Evolutionary conservation across 2,797 vertebrate genomes (phyloP), one percentile per base, ranked within the genome.

Genomic region (Poeciliopsis presidionis): DNA sequence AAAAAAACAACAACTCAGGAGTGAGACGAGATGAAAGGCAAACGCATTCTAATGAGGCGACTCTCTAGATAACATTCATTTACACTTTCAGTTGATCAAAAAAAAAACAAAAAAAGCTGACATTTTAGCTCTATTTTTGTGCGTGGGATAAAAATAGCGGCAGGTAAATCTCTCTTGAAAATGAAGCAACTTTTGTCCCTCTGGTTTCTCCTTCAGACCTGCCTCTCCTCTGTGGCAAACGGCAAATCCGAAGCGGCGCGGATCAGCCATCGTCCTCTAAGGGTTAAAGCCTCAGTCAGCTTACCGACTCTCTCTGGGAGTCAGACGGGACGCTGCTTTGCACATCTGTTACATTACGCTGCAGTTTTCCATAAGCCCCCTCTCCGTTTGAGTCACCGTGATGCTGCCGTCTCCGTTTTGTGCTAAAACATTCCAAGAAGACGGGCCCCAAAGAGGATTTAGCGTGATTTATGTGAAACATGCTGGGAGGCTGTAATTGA

Each of bases 401-500:
- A 84, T 85, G 90, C 84, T 77, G 82, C 81, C 57, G 12, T 79
- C 84, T 84, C 75, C 14, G 65, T 69, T 45, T 43, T 89, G 83
- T 79, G 84, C 81, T 86, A 84, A 84, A 93, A 83, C 91, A 90
- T 91, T 88, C 81, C 87, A 87, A 5, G 90, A 92, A 92, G 90
- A 89, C 89, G 83, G 87, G 77, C 84, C 84, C 88, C 89, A 94
- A 94, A 94, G 84, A 84, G 93, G 93, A 93, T 94, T 93, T 91
- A 87, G 75, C 63, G 47, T 94, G 90, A 94, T 93, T 92, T 92
- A 93, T 94, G 93, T 92, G 90, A 83, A 89, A 86, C 89, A 87
- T 90, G 91, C 89, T 86, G 91, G 87, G 87, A 92, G 86, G 91
- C 92, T 92, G 91, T 94, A 94, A 94, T 94, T 94, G 93, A 94